Evolutionary conservation across 2,113 vertebrate species (phyloP).

Genomic region (Cyprinus carpio): DNA sequence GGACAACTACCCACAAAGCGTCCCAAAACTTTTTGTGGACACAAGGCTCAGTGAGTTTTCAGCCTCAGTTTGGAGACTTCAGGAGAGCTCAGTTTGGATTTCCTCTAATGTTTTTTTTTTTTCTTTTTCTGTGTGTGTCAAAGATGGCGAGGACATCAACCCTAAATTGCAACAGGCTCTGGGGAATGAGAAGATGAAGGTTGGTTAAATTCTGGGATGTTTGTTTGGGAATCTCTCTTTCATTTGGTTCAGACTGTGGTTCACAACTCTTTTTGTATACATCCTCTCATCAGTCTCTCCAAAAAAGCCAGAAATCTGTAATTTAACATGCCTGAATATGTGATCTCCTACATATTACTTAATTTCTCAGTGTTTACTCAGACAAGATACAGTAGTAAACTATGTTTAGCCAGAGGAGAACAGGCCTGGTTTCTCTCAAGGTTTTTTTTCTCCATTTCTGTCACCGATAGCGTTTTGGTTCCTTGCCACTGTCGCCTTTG

Average conservation of each 20-base stretch:
- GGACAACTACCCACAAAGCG: constrained; percentile 98
- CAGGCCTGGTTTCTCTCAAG: too few relatives aligned
- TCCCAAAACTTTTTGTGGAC: constrained; percentile 92
- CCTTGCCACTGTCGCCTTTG: too few relatives aligned
- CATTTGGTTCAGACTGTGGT: background rate
- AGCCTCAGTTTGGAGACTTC: background rate
- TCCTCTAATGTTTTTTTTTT: background rate
- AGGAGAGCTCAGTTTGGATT: too few relatives aligned
- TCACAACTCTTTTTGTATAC: background rate
- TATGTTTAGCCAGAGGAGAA: too few relatives aligned
- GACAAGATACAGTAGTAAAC: background rate
- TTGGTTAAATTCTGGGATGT: constrained; percentile 57
- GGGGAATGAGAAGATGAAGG: constrained; percentile 90
- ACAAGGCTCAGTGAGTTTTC: constrained; percentile 88
- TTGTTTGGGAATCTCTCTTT: background rate
- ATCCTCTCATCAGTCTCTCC: background rate
- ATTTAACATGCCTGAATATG: background rate
- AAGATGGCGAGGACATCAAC: constrained; percentile 91
- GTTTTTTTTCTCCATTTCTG: too few relatives aligned
- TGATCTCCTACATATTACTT: background rate
- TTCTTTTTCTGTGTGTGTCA: background rate
- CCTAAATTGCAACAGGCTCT: constrained; percentile 86
- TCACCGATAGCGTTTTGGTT: too few relatives aligned
- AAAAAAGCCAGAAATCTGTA: background rate
- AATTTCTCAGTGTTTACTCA: background rate